Evolutionary conservation across 2,113 vertebrate species (phyloP).

Genomic region (Tautogolabrus adspersus): DNA sequence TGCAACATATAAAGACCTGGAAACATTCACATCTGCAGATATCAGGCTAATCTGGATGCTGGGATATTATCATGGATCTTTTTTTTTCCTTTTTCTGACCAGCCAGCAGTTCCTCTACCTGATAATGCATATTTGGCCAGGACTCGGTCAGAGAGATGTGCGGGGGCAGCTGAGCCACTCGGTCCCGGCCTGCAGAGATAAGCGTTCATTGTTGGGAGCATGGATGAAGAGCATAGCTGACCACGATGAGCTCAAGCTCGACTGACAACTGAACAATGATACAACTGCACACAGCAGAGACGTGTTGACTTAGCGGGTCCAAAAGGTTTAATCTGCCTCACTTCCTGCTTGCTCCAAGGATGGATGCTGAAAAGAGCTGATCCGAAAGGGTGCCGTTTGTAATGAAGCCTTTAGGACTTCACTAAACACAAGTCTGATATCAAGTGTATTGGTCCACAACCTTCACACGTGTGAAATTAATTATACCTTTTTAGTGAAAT

Average conservation of each 20-base stretch:
- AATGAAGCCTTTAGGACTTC: slow-evolving; percentile 23
- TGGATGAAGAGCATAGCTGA: slow-evolving; percentile 49
- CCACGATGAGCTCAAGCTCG: slow-evolving; percentile 66
- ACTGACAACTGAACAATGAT: slow-evolving; percentile 81
- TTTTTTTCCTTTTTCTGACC: slow-evolving; percentile 47
- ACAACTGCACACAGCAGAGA: slow-evolving; percentile 64
- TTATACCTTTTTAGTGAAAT: too few species aligned
- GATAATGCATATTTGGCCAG: slow-evolving; percentile 54
- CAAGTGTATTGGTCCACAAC: slow-evolving; percentile 30
- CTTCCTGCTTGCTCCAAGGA: slow-evolving; percentile 78
- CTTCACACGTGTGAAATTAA: too few species aligned
- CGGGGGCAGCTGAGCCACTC: slow-evolving; percentile 44
- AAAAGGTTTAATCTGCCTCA: slow-evolving; percentile 76
- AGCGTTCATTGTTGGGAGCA: slow-evolving; percentile 68
- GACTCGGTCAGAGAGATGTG: slow-evolving; percentile 39
- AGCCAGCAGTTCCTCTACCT: slow-evolving; percentile 67
- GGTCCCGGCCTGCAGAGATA: slow-evolving; percentile 63
- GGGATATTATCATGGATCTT: slow-evolving; percentile 37
- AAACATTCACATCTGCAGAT: slow-evolving; percentile 51
- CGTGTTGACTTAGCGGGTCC: slow-evolving; percentile 78
- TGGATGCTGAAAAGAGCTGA: slow-evolving; percentile 45
- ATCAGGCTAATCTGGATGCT: slow-evolving; percentile 67
- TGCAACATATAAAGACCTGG: slow-evolving; percentile 42
- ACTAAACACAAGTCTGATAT: slow-evolving; percentile 13
- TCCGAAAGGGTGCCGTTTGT: slow-evolving; percentile 51